phyloP scores from a whole-genome alignment of 1,140 invertebrate species.

The Lordiphosa collinella region DNA sequence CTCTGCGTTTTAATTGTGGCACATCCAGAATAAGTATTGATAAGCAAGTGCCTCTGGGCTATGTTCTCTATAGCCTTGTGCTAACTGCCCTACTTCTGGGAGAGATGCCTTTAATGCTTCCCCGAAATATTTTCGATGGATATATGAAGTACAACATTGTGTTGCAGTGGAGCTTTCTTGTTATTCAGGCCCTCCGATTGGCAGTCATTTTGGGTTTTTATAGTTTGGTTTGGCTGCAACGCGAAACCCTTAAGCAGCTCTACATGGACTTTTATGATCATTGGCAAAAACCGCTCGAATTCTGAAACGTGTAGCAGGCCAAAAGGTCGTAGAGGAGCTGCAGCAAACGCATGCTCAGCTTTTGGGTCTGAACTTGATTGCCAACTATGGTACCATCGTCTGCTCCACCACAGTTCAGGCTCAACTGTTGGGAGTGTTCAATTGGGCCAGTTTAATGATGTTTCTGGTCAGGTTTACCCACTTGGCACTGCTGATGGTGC shows the following conservation, averaged over 20 bases:
- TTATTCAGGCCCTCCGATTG: not conserved
- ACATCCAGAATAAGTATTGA: not conserved
- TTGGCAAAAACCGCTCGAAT: conserved; percentile 14
- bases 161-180: conserved; percentile 29
- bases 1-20: conserved; percentile 4
- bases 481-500: conserved; percentile 13
- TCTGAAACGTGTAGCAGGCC: conserved; percentile 1
- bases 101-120: conserved; percentile 19
- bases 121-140: not conserved
- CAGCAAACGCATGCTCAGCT: conserved; percentile 3
- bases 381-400: conserved; percentile 9
- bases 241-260: conserved; percentile 17
- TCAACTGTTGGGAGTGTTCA: conserved; percentile 5
- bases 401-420: conserved; percentile 32
- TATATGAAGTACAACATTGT: conserved; percentile 46
- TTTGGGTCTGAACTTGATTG: conserved; percentile 7
- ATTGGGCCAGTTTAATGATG: not conserved
- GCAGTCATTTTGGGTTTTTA: conserved; percentile 17
- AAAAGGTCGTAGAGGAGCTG: conserved; percentile 5
- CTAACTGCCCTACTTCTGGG: conserved; percentile 5
- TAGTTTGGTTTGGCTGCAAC: conserved; percentile 34
- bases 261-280: conserved; percentile 16
- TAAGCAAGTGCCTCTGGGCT: conserved; percentile 9
- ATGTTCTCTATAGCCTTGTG: conserved; percentile 30
- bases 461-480: not conserved